These are phyloP conservation scores for Xenops minutus DNA, from an alignment of 2,797 vertebrate species.

Conservation along the genomic window DNA sequence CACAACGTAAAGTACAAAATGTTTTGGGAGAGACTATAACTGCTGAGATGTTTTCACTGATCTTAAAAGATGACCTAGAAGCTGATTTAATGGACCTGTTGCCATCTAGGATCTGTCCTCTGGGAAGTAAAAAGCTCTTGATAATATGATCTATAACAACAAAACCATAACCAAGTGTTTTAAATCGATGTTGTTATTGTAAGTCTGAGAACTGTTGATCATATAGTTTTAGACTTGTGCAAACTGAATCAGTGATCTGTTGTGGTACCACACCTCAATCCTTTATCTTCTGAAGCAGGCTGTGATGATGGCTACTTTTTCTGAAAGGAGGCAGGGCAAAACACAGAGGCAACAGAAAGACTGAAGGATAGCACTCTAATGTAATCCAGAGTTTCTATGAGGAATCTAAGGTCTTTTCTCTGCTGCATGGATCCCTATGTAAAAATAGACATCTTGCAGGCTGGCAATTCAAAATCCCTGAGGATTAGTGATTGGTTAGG, in stretches of 20 bases:
- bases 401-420: neutral
- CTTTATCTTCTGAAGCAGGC: neutral
- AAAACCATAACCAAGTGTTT: neutral
- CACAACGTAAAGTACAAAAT: neutral
- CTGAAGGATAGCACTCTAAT: neutral
- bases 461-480: constrained; percentile 35
- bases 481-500: constrained; percentile 48
- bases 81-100: neutral
- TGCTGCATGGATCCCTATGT: neutral
- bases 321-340: neutral
- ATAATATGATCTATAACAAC: neutral
- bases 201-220: neutral
- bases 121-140: neutral
- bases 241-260: neutral
- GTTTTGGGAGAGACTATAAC: neutral
- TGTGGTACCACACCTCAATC: neutral
- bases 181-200: neutral
- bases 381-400: neutral
- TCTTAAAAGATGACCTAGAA: neutral
- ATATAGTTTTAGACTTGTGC: neutral
- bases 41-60: neutral
- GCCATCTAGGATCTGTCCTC: neutral
- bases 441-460: constrained; percentile 39
- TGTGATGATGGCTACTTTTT: neutral
- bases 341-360: neutral